Evolutionary conservation across 92 coral and sea anemone species (phyloP), one percentile per base, ranked within the genome.

Genomic region (Zoanthus sociatus): DNA sequence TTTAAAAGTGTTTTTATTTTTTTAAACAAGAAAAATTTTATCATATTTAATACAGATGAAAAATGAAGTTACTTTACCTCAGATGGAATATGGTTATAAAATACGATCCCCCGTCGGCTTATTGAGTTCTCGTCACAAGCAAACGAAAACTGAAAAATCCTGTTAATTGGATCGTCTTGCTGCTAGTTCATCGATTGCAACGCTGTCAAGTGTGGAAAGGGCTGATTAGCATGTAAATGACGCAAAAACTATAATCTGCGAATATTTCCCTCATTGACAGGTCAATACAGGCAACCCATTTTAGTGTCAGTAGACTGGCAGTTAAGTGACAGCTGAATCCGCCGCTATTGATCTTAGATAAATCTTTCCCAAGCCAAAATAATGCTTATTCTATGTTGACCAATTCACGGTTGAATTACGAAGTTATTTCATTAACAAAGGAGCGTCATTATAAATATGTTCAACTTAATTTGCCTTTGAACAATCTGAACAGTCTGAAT

Each of bases 211-310:
- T 66, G 76, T 37, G 26, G 63, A 60, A 21, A 81, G 47, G 32
- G 44, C 58, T 81, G n/a, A 81, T 81, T 81, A 67, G 85, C 85
- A 81, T 81, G 61, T 81, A 13, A 46, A 81, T 81, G 85, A 67
- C 75, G 47, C 47, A 47, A 44, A 60, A 42, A 66, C 85, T 46
- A 66, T 46, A 31, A 33, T 42, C 48, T 42, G 74, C 33, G 85
- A 81, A 63, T 81, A 66, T 58, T 47, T 81, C 75, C 51, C 85
- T 18, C 70, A 45, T 6, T 63, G 30, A 79, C 73, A 79, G 63
- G 44, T n/a, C 56, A 10, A 69, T 26, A 45, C 10, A 44, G 42
- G 71, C 51, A 53, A 21, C 17, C 58, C 85, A 16, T 68, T 81
- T 50, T 66, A 50, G 32, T 81, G 85, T 26, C 85, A 81, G 75